Evolutionary conservation across 1,140 invertebrate species (phyloP).

Genomic region (Brachionus rubens): DNA sequence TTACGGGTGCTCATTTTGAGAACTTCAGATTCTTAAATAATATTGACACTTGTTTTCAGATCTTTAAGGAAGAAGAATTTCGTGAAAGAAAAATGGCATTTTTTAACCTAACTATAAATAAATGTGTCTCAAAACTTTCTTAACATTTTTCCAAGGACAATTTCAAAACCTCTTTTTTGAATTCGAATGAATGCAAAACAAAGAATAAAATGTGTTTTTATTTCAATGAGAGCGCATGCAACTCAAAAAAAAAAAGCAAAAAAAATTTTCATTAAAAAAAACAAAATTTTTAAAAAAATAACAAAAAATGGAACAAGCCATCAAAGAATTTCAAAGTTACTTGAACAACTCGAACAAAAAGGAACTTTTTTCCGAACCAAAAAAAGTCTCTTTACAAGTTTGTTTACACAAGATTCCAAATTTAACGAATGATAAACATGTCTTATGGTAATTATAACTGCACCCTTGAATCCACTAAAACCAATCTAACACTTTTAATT

Average conservation of each 20-base stretch:
- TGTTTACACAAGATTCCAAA: slow-evolving; percentile 45
- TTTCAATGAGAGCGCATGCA: slow-evolving; percentile 8
- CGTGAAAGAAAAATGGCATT: too few relatives aligned
- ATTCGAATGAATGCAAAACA: not conserved
- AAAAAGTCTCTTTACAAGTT: slow-evolving; percentile 39
- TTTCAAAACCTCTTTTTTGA: too few relatives aligned
- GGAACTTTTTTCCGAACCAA: slow-evolving; percentile 26
- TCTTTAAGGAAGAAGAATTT: too few relatives aligned
- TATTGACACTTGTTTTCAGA: too few relatives aligned
- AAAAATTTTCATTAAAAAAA: not conserved
- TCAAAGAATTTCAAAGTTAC: slow-evolving; percentile 21
- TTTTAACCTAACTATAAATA: too few relatives aligned
- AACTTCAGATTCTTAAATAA: too few relatives aligned
- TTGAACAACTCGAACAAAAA: slow-evolving; percentile 12
- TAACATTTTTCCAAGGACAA: too few relatives aligned
- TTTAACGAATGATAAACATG: not conserved
- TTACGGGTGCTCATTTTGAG: too few relatives aligned
- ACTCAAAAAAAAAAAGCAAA: not conserved
- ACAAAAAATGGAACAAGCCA: slow-evolving; percentile 36
- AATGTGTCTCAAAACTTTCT: too few relatives aligned
- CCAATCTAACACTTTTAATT: not conserved
- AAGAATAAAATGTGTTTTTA: not conserved
- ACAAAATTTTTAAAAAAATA: not conserved
- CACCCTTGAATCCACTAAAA: not conserved
- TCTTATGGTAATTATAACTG: slow-evolving; percentile 26